Evolutionary conservation across 2,113 vertebrate species (phyloP).

Genomic region (Ifrita kowaldi): DNA sequence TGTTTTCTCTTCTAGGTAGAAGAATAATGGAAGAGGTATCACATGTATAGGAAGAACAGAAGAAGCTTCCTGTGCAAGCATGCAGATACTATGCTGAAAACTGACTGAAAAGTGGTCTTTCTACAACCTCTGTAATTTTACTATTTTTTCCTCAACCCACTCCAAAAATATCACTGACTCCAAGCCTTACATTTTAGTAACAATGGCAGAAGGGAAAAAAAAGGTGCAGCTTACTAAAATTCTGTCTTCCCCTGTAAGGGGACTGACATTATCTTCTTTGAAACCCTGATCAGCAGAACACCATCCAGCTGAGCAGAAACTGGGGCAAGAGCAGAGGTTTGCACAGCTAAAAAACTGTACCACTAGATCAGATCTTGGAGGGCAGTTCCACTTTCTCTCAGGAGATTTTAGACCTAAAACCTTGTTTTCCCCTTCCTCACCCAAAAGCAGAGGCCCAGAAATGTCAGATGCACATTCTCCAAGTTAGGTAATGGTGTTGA

Average conservation of each 20-base stretch:
- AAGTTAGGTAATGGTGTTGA: neutral
- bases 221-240: neutral
- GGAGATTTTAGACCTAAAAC: neutral
- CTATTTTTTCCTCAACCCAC: neutral
- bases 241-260: neutral
- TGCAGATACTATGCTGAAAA: neutral
- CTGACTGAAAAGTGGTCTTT: neutral
- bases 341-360: neutral
- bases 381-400: neutral
- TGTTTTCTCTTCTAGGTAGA: neutral
- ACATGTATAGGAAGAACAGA: neutral
- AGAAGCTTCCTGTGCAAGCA: neutral
- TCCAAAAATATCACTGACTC: neutral
- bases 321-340: neutral
- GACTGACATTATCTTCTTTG: neutral
- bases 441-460: neutral
- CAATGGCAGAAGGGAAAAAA: neutral
- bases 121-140: neutral
- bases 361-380: neutral
- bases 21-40: neutral
- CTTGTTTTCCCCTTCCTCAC: neutral
- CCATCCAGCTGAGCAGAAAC: neutral
- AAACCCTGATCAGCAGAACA: neutral
- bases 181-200: neutral
- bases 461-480: neutral